Evolutionary conservation across 1,140 invertebrate genomes (phyloP).

Genomic region (Drosophila nebulosa): DNA sequence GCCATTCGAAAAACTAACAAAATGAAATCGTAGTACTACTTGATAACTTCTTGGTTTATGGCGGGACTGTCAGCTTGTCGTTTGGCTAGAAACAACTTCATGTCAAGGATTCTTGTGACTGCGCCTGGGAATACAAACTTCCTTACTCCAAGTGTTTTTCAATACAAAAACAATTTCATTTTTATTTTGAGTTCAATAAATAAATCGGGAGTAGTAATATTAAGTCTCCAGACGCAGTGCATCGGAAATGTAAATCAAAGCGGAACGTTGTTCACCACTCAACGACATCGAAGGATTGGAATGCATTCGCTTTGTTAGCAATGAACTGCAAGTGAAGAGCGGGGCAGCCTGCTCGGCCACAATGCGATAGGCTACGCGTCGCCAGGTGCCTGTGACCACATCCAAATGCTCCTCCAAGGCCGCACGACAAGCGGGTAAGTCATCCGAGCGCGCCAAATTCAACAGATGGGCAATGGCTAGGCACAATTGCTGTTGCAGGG

Average conservation of each 20-base stretch:
- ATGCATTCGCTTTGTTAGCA: slow-evolving; percentile 50
- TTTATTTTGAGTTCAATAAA: neutral
- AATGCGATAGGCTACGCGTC: slow-evolving; percentile 67
- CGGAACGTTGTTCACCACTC: slow-evolving; percentile 30
- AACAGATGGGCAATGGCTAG: slow-evolving; percentile 66
- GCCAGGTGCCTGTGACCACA: slow-evolving; percentile 59
- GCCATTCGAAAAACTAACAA: too few species aligned
- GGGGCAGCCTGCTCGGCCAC: slow-evolving; percentile 71
- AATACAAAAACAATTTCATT: neutral
- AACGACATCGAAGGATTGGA: neutral
- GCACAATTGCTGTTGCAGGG: slow-evolving; percentile 84
- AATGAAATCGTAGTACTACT: too few species aligned
- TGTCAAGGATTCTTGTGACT: too few species aligned
- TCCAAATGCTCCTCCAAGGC: slow-evolving; percentile 46
- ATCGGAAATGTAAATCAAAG: slow-evolving; percentile 34
- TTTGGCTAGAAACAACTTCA: too few species aligned
- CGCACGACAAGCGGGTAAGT: slow-evolving; percentile 27
- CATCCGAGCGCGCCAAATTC: slow-evolving; percentile 35
- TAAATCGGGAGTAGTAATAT: neutral
- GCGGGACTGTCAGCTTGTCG: too few species aligned
- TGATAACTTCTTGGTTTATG: too few species aligned
- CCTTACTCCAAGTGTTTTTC: neutral
- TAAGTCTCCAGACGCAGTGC: slow-evolving; percentile 44
- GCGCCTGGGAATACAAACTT: too few species aligned
- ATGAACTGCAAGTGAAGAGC: slow-evolving; percentile 53